Percentiles rank a stretch among this genome's conserved stretches.
Evolutionary conservation across 2,888 invertebrate genomes (phyloP).

Genomic region (Plutella xylostella): DNA sequence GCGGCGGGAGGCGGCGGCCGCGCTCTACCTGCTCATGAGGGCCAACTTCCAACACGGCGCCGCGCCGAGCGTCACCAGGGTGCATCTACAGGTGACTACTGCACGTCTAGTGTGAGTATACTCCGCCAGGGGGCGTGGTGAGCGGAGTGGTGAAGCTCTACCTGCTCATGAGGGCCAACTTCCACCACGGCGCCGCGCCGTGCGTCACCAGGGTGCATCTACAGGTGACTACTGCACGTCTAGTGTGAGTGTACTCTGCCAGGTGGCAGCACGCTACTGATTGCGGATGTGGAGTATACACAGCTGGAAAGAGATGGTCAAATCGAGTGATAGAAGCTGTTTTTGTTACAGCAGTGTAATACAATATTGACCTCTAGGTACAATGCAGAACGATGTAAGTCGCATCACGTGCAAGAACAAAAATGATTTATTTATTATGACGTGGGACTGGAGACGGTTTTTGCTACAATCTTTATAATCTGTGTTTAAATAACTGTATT

Average conservation of each 20-base stretch:
- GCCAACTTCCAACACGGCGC: slow-evolving; percentile 93
- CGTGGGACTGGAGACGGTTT: background rate
- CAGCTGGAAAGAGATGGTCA: too few species aligned
- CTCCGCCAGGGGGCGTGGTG: slow-evolving; percentile 77
- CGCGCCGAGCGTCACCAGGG: slow-evolving; percentile 86
- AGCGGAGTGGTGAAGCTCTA: slow-evolving; percentile 86
- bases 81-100: slow-evolving; percentile 82
- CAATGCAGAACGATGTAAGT: too few species aligned
- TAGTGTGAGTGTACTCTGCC: too few species aligned
- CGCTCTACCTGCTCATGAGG: slow-evolving; percentile 92
- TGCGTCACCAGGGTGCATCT: slow-evolving; percentile 90
- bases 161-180: slow-evolving; percentile 93
- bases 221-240: slow-evolving; percentile 75
- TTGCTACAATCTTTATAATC: background rate
- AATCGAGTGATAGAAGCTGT: too few species aligned
- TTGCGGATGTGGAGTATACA: too few species aligned
- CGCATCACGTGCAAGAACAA: too few species aligned
- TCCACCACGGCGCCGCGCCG: slow-evolving; percentile 86
- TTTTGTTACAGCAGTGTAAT: too few species aligned
- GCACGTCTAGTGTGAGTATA: too few species aligned
- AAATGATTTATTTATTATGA: too few species aligned
- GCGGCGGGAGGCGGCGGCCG: slow-evolving; percentile 91
- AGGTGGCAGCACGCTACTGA: background rate
- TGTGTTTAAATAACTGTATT: background rate
- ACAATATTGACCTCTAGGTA: too few species aligned